phyloP scores from a whole-genome alignment of 2,113 vertebrate species.

The Lipophrys pholis region DNA sequence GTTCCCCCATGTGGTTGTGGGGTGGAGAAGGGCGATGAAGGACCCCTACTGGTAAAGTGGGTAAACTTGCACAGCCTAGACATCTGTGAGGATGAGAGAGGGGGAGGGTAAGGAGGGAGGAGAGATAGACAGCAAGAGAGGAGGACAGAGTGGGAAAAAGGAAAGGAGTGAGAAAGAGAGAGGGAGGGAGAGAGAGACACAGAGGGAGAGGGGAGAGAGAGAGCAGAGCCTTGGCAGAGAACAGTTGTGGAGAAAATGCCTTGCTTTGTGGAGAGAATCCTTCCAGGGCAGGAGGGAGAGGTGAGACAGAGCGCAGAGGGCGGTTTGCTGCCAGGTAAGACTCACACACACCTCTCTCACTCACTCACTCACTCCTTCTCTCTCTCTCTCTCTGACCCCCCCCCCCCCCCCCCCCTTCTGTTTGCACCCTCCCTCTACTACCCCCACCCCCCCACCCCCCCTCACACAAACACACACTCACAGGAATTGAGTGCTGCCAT shows the following conservation, averaged over 20 bases:
- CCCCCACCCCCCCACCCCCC: not conserved
- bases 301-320: constrained; percentile 83
- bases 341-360: constrained; percentile 46
- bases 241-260: constrained; percentile 85
- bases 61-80: constrained; percentile 82
- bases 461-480: constrained; percentile 22
- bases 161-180: constrained; percentile 68
- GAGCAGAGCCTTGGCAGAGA: constrained; percentile 76
- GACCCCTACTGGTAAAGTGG: constrained; percentile 88
- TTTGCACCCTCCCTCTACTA: not conserved
- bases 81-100: constrained; percentile 80
- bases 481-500: constrained; percentile 60
- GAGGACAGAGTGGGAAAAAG: constrained; percentile 71
- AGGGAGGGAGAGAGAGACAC: constrained; percentile 50
- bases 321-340: constrained; percentile 85
- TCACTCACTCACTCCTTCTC: not conserved
- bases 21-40: constrained; percentile 85
- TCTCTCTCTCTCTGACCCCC: not conserved
- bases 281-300: constrained; percentile 85
- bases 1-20: constrained; percentile 74
- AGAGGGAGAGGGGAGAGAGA: constrained; percentile 43
- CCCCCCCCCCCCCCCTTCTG: not conserved
- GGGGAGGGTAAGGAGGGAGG: constrained; percentile 70
- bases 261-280: constrained; percentile 87
- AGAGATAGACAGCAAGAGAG: constrained; percentile 64